Percentiles rank a stretch among this genome's conserved stretches.
phyloP scores from a whole-genome alignment of 2,888 invertebrate species.

The Meghimatium bilineatum region DNA sequence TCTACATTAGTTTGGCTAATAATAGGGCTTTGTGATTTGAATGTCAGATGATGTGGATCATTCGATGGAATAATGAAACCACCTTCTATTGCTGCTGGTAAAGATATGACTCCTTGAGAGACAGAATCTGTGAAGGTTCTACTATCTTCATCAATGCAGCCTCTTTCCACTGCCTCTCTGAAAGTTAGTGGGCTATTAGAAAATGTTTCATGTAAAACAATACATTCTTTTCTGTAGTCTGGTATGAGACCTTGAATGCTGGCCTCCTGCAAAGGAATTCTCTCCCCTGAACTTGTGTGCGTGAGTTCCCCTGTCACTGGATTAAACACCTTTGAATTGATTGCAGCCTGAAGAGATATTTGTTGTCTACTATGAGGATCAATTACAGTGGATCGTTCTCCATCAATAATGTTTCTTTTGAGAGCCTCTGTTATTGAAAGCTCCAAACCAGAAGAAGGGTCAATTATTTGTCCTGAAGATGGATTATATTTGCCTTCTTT shows the following conservation, averaged over 20 bases:
- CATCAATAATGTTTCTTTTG: constrained; percentile 78
- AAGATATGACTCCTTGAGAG: constrained; percentile 70
- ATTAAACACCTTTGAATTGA: constrained; percentile 91
- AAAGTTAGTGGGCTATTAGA: constrained; percentile 75
- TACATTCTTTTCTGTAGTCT: constrained; percentile 15
- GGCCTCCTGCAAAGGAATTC: constrained; percentile 88
- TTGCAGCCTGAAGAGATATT: constrained; percentile 91
- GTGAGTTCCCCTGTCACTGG: constrained; percentile 87
- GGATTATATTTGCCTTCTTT: constrained; percentile 51
- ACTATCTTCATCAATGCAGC: constrained; percentile 81
- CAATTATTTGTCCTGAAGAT: constrained; percentile 55
- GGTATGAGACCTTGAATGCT: constrained; percentile 78
- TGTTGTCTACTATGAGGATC: constrained; percentile 83
- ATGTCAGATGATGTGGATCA: background rate
- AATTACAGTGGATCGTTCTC: constrained; percentile 60
- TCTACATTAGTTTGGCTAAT: constrained; percentile 43
- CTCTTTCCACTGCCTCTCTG: constrained; percentile 81
- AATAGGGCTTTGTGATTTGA: constrained; percentile 46
- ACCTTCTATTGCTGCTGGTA: constrained; percentile 80
- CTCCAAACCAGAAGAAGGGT: constrained; percentile 62
- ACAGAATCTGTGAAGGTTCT: constrained; percentile 83
- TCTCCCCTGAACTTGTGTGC: constrained; percentile 82
- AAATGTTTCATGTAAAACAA: background rate
- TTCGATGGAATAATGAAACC: constrained; percentile 84
- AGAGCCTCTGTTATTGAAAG: constrained; percentile 79